Base-by-base conservation (phyloP, 2,888 invertebrate genomes). In the Megalurothrips usitatus region DNA sequence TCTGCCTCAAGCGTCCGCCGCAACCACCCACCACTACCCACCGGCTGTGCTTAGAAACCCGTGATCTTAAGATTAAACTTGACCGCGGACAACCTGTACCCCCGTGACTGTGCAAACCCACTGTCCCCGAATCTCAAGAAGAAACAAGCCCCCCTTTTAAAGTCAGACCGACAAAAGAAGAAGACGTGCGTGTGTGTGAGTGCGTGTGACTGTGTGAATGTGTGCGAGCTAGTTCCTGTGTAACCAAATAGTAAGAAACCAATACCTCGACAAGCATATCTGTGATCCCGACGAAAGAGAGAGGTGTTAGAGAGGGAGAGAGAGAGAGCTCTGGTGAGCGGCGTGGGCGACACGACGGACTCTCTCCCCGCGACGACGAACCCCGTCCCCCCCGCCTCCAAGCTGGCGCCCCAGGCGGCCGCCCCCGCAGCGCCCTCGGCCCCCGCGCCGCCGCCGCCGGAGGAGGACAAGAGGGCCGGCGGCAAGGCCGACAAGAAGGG, bases 241-340 rank as follows among this genome's bases (percentile, higher is more conserved):
- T 58, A 12, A 26, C 68, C 26, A 75, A 75, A 26, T 12, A 23
- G 17, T 43, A 43, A 43, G 34, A 43, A 43, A 43, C 34, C 34
- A 75, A 75, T 75, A 75, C 68, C 68, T 75, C 68, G 58, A 43
- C 34, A 75, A 75, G 68, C 68, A 26, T 75, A 75, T 75, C 68
- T 75, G 68, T 75, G 68, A 75, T 75, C 68, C 68, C n/a, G n/a
- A n/a, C n/a, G n/a, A n/a, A n/a, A n/a, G n/a, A n/a, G n/a, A n/a
- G n/a, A n/a, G n/a, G n/a, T n/a, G n/a, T n/a, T n/a, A n/a, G n/a
- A n/a, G 68, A 75, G 34, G 2, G 6, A 43, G 34, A 43, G 34
- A 4, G 68, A 75, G 68, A 75, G 68, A n/a, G 58, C 9, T 23
- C 68, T 75, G 68, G n/a, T n/a, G 68, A 75, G 68, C 11, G 26